A percentile compares a stretch with the other conserved stretches of the same genome.
phyloP scores from a whole-genome alignment of 2,113 vertebrate species.

The Girardinichthys multiradiatus region DNA sequence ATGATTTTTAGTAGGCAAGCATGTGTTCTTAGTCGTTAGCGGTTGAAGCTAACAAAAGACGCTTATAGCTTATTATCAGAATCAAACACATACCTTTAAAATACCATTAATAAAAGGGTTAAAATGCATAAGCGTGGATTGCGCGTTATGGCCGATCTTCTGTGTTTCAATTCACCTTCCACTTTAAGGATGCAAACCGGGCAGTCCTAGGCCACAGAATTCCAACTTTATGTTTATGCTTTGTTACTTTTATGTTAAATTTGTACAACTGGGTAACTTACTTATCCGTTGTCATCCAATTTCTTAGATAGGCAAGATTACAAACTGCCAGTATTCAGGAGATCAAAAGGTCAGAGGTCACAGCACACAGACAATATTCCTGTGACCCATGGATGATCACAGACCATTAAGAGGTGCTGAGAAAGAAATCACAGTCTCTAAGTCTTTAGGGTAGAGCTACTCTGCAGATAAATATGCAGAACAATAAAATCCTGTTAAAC shows the following conservation, averaged over 20 bases:
- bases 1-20: no score
- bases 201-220: no score
- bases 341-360: conserved; percentile 63
- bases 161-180: no score
- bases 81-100: no score
- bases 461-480: neutral
- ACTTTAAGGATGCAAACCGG: no score
- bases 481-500: neutral
- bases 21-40: no score
- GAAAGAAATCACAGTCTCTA: conserved; percentile 26
- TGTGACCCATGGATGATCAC: conserved; percentile 58
- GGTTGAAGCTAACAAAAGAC: no score
- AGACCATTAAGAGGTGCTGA: conserved; percentile 42
- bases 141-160: no score
- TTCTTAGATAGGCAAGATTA: conserved; percentile 38
- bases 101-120: no score
- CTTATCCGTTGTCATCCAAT: conserved; percentile 16
- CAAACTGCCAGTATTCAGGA: conserved; percentile 31
- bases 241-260: neutral
- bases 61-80: no score
- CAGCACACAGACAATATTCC: conserved; percentile 64
- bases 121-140: no score
- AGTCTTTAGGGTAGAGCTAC: conserved; percentile 33
- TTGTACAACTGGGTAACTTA: conserved; percentile 8
- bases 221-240: no score